These are phyloP conservation scores for Petroica traversi DNA, from an alignment of 2,113 vertebrate species.

Conservation along the genomic window DNA sequence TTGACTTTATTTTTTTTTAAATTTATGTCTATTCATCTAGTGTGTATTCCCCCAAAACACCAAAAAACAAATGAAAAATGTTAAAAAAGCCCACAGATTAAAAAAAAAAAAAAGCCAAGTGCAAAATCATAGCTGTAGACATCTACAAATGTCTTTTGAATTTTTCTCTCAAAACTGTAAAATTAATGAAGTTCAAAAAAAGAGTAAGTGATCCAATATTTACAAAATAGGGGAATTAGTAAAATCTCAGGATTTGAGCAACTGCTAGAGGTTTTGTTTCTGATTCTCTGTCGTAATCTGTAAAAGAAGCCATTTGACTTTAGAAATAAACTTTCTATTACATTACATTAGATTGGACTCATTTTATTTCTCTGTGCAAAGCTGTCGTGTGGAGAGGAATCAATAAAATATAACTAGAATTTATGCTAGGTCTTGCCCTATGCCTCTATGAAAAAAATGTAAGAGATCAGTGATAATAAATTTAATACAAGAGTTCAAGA, in stretches of 20 bases:
- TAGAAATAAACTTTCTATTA: neutral
- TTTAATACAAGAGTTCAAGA: neutral
- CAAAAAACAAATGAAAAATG: neutral
- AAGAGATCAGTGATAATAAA: neutral
- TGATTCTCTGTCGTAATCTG: neutral
- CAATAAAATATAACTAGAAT: constrained; percentile 2
- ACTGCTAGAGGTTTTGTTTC: neutral
- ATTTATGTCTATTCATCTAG: neutral
- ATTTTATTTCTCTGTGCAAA: neutral
- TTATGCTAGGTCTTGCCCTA: neutral
- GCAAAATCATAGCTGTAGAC: neutral
- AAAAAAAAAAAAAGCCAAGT: neutral
- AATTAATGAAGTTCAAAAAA: neutral
- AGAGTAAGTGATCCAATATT: neutral
- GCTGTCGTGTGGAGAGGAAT: neutral
- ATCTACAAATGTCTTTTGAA: neutral
- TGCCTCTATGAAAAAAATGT: neutral
- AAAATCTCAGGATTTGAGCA: neutral
- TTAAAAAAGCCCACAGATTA: fast-evolving
- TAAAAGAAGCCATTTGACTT: neutral
- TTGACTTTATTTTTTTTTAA: neutral
- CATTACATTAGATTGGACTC: neutral
- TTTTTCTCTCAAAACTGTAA: neutral
- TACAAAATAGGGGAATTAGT: neutral
- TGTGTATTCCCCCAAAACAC: neutral